A percentile compares a stretch with the other conserved stretches of the same genome.
Conservation (phyloP, 2,797 vertebrate genomes). For the Rousettus madagascariensis region DNA sequence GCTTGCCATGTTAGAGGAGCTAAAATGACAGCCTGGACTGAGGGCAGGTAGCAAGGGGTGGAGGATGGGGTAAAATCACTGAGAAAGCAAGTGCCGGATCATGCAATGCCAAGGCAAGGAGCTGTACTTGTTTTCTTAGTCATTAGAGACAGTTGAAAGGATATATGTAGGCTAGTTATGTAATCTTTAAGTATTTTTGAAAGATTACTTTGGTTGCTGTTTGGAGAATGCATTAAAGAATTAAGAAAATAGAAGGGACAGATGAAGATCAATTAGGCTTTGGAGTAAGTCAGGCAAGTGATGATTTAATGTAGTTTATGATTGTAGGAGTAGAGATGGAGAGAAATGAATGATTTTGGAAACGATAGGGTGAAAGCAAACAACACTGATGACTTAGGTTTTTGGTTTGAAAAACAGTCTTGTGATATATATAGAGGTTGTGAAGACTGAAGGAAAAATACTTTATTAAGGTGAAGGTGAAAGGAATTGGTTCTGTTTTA, state of each 20-base stretch:
- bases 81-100: neutral
- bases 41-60: neutral
- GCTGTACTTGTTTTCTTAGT: neutral
- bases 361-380: neutral
- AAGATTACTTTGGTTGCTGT: neutral
- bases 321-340: neutral
- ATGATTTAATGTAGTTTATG: neutral
- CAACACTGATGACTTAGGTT: neutral
- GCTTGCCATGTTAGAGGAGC: neutral
- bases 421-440: neutral
- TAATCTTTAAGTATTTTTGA: conserved; percentile 23
- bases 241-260: neutral
- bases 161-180: neutral
- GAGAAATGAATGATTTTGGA: conserved; percentile 25
- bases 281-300: neutral
- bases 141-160: neutral
- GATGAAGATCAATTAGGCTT: neutral
- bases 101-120: neutral
- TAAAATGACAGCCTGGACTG: neutral
- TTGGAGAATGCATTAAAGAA: conserved; percentile 13
- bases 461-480: neutral
- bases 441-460: conserved; percentile 9
- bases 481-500: conserved; percentile 33
- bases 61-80: neutral
- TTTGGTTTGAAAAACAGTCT: conserved; percentile 1